Base-by-base conservation (phyloP, 2,113 vertebrate genomes). In the Heterochromis multidens region DNA sequence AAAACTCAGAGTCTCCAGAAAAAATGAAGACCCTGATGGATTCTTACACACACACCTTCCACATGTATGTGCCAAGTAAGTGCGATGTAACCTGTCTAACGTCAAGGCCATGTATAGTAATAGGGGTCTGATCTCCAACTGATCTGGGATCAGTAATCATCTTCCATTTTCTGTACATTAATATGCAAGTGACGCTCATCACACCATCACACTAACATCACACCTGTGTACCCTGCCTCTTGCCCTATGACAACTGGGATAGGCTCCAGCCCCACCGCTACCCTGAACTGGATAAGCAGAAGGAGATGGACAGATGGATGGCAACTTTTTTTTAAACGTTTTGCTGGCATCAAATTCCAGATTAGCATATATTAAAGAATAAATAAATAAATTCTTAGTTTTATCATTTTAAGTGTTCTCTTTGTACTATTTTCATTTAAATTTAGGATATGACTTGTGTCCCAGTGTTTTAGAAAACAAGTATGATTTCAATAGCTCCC, bases 91-190 rank as follows among this genome's bases (percentile, higher is more conserved):
- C 16, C 40, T 27, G 16, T 27, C 5, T 65, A 12, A 46, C 11
- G 23, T 0, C 40, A 70, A 46, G 65, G 16, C 23, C 23, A 29
- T 27, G 37, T 40, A 11, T 29, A 29, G 8, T 19, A 46, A 70
- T 17, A 40, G 23, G 40, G 23, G 16, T 46, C 16, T 70, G 5
- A 70, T 70, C 37, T 46, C 65, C 65, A 70, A 11, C 65, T 70
- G 65, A 70, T 19, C 65, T 29, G 23, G 16, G 23, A 49, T 70
- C 65, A 70, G 23, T 7, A 12, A 19, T 49, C 3, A 70, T 27
- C 29, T 72, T 29, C 16, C 46, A 6, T 49, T 49, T 70, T 70
- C 23, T 70, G 65, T 70, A 70, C 65, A 70, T 70, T 46, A 70
- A 49, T 9, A 8, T 17, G 46, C 46, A 49, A 19, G 23, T 27